A percentile compares a stretch with the other conserved stretches of the same genome.
These are phyloP conservation scores for Rhagonycha lutea DNA, from an alignment of 2,888 invertebrate species.

Conservation along the genomic window DNA sequence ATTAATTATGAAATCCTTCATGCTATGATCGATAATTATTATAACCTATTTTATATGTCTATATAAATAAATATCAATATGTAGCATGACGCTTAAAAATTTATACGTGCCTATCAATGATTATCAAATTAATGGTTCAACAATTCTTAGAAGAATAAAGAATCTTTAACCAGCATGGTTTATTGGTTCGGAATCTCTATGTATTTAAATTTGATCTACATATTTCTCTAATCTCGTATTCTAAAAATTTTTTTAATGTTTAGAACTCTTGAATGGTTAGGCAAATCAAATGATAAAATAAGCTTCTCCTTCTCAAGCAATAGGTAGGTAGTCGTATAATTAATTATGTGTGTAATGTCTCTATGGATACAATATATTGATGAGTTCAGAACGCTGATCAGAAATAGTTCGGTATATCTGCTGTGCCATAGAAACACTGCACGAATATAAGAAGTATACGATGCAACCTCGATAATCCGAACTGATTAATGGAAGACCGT, in stretches of 20 bases:
- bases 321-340: too few species aligned
- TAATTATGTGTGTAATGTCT: too few species aligned
- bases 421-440: too few species aligned
- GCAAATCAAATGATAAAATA: neutral
- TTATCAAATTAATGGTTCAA: neutral
- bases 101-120: neutral
- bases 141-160: neutral
- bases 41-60: neutral
- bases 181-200: neutral
- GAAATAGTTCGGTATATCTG: too few species aligned
- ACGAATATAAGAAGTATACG: too few species aligned
- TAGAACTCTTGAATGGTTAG: neutral
- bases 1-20: slow-evolving; percentile 26
- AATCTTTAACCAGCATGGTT: neutral
- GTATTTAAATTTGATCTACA: neutral
- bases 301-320: neutral
- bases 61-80: neutral
- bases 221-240: neutral
- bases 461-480: too few species aligned
- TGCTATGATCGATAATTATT: slow-evolving; percentile 18
- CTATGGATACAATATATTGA: too few species aligned
- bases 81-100: neutral
- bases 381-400: too few species aligned
- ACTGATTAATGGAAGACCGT: too few species aligned
- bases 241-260: neutral